Conservation (phyloP, 2,888 invertebrate genomes). For the Dolichomitus sp. region DNA sequence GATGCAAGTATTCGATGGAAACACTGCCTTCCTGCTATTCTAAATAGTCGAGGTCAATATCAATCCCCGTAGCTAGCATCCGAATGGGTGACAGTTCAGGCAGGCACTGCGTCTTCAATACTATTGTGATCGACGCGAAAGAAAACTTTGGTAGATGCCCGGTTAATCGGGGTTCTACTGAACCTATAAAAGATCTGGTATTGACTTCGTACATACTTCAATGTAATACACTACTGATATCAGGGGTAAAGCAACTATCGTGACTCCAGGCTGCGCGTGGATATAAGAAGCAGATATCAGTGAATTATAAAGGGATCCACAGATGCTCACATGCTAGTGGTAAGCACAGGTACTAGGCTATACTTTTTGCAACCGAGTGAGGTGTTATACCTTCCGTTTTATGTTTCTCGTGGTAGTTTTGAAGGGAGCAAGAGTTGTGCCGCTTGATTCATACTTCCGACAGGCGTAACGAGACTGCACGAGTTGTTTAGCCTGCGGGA, state of each 20-base stretch:
- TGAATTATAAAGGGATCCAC: neutral
- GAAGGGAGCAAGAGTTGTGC: slow-evolving; percentile 71
- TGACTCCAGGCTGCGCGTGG: neutral
- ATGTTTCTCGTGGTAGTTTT: slow-evolving; percentile 69
- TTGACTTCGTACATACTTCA: neutral
- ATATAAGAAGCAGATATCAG: neutral
- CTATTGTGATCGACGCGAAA: too few relatives aligned
- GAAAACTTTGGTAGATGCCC: too few relatives aligned
- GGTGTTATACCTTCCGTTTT: slow-evolving; percentile 30
- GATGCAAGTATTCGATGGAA: too few relatives aligned
- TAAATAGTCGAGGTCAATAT: too few relatives aligned
- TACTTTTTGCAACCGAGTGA: slow-evolving; percentile 18
- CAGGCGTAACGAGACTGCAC: slow-evolving; percentile 81
- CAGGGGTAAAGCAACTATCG: neutral
- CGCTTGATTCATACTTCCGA: slow-evolving; percentile 84
- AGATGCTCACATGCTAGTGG: slow-evolving; percentile 1
- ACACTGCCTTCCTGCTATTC: too few relatives aligned
- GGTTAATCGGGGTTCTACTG: too few relatives aligned
- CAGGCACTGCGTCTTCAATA: too few relatives aligned
- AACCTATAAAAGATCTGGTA: neutral
- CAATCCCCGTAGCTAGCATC: too few relatives aligned
- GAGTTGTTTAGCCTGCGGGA: slow-evolving; percentile 70
- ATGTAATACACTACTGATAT: neutral
- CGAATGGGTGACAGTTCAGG: too few relatives aligned
- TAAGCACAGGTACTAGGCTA: slow-evolving; percentile 1